These are phyloP conservation scores for Acrobasis repandana DNA, from an alignment of 2,888 invertebrate species.

Conservation along the genomic window DNA sequence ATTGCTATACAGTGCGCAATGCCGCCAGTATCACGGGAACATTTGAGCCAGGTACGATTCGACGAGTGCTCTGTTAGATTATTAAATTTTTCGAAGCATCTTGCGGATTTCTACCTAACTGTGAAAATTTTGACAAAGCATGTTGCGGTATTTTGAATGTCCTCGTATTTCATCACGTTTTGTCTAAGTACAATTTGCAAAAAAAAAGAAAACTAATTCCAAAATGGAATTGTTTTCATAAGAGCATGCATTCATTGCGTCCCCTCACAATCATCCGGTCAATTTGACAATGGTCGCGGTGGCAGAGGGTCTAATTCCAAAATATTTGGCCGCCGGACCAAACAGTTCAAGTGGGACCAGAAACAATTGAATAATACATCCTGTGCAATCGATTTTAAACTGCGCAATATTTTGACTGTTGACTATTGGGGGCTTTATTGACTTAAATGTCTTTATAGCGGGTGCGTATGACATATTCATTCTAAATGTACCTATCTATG, in stretches of 20 bases:
- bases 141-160: too few species aligned
- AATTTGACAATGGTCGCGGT: constrained; percentile 70
- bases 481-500: neutral
- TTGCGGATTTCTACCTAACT: too few species aligned
- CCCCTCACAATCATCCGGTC: constrained; percentile 73
- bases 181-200: too few species aligned
- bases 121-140: too few species aligned
- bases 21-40: too few species aligned
- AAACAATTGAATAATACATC: constrained; percentile 77
- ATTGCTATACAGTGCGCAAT: too few species aligned
- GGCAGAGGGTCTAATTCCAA: constrained; percentile 67
- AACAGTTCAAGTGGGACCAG: constrained; percentile 75
- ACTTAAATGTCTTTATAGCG: neutral
- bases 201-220: constrained; percentile 16
- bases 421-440: constrained; percentile 10
- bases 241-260: constrained; percentile 40
- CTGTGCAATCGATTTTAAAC: constrained; percentile 48
- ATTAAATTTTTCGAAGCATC: too few species aligned
- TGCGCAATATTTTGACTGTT: constrained; percentile 22
- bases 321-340: constrained; percentile 72
- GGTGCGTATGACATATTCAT: neutral
- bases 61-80: too few species aligned
- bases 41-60: too few species aligned
- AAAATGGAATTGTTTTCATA: constrained; percentile 28
- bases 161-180: too few species aligned